Evolutionary conservation across 2,797 vertebrate genomes (phyloP).

Genomic region (Galaxias olidus): DNA sequence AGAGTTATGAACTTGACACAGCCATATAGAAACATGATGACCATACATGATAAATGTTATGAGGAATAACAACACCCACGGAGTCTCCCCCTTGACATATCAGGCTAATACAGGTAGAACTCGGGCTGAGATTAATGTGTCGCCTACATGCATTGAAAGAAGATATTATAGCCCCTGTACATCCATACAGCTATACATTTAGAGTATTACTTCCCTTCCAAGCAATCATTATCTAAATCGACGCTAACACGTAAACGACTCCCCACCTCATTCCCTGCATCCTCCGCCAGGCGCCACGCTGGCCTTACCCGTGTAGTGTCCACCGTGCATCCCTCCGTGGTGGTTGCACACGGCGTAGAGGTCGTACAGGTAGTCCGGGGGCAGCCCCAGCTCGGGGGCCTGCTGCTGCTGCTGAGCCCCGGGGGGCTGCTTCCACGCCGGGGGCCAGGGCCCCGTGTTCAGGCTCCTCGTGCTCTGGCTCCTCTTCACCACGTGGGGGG

Average conservation of each 20-base stretch:
- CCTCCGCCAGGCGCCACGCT: neutral
- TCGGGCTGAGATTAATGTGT: too few species aligned
- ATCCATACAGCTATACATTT: too few species aligned
- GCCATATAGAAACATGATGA: too few species aligned
- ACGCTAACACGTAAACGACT: neutral
- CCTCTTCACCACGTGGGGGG: constrained; percentile 86
- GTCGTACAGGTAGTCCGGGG: constrained; percentile 84
- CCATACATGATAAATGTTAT: too few species aligned
- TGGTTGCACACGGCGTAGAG: constrained; percentile 95
- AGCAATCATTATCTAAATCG: neutral
- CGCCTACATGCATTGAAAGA: too few species aligned
- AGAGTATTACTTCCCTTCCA: neutral
- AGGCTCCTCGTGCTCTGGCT: constrained; percentile 68
- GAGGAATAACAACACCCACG: too few species aligned
- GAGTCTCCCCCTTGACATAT: too few species aligned
- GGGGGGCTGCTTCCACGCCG: constrained; percentile 72
- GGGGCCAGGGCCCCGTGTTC: constrained; percentile 70
- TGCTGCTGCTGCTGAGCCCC: constrained; percentile 21
- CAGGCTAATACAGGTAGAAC: too few species aligned
- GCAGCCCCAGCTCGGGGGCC: constrained; percentile 60
- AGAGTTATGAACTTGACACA: too few species aligned
- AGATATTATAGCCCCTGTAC: too few species aligned
- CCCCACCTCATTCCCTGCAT: too few species aligned
- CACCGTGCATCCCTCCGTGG: constrained; percentile 92
- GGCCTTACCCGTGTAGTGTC: constrained; percentile 88